Percentiles rank a stretch among this genome's conserved stretches.
Conservation (phyloP, 2,797 vertebrate species). For the Hemibagrus guttatus region DNA sequence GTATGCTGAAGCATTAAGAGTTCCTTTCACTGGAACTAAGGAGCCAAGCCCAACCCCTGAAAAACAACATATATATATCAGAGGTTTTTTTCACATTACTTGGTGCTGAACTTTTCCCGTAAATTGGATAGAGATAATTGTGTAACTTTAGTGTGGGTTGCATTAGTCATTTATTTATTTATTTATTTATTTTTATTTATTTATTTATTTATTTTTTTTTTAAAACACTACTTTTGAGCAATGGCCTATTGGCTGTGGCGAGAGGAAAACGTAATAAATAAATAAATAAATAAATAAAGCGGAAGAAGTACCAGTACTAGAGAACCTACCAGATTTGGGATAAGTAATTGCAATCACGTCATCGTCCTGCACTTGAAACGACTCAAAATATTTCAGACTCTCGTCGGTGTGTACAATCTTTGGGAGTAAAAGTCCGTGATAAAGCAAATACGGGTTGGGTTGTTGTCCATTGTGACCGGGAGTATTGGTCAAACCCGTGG, state of each 20-base stretch:
- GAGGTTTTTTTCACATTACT: too few species aligned
- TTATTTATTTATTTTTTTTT: too few species aligned
- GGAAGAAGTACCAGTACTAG: neutral
- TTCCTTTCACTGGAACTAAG: too few species aligned
- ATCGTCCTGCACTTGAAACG: slow-evolving; percentile 64
- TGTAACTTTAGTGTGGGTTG: neutral
- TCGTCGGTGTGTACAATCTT: slow-evolving; percentile 54
- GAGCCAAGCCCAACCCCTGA: too few species aligned
- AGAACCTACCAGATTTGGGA: slow-evolving; percentile 72
- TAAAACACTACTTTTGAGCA: neutral
- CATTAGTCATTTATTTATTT: neutral
- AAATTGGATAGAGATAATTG: neutral
- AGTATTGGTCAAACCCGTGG: rapidly evolving
- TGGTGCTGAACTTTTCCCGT: too few species aligned
- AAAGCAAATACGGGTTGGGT: slow-evolving; percentile 50
- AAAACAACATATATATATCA: too few species aligned
- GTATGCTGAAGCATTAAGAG: too few species aligned
- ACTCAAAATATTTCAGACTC: slow-evolving; percentile 64
- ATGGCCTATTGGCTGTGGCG: too few species aligned
- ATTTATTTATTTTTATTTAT: too few species aligned
- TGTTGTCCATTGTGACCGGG: neutral
- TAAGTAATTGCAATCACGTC: slow-evolving; percentile 72
- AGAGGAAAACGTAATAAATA: too few species aligned
- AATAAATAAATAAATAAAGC: too few species aligned
- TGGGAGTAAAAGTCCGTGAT: slow-evolving; percentile 63